phyloP scores from a whole-genome alignment of 1,140 invertebrate genomes.

The Thrips palmi region DNA sequence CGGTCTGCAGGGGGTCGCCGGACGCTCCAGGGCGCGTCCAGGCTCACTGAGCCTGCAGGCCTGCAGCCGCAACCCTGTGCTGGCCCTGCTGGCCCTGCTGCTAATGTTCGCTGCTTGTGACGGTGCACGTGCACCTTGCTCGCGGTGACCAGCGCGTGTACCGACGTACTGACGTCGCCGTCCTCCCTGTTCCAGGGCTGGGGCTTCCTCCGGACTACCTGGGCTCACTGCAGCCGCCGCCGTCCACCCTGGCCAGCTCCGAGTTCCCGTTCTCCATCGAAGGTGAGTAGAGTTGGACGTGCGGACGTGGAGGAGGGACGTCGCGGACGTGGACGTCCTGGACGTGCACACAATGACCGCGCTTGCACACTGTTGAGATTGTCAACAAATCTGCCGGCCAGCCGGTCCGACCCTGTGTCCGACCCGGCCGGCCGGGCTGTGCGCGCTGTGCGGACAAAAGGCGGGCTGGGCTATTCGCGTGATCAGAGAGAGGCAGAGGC shows the following conservation, averaged over 20 bases:
- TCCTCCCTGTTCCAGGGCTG: constrained; percentile 35
- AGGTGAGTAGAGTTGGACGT: constrained; percentile 36
- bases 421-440: no score
- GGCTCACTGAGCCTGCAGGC: constrained; percentile 11
- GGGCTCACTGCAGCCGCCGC: constrained; percentile 38
- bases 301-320: constrained; percentile 14
- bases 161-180: background rate
- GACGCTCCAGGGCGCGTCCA: constrained; percentile 4
- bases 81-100: background rate
- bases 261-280: constrained; percentile 64
- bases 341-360: no score
- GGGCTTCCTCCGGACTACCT: constrained; percentile 53
- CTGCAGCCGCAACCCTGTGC: constrained; percentile 5
- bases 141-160: constrained; percentile 1
- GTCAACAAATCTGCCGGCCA: no score
- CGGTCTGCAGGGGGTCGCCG: background rate
- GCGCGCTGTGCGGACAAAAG: no score
- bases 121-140: background rate
- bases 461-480: no score
- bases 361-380: no score
- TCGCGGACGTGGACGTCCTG: no score
- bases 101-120: background rate
- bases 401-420: no score
- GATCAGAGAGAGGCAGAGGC: no score
- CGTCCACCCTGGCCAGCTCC: constrained; percentile 51